Evolutionary conservation across 2,113 vertebrate genomes (phyloP), one percentile per base, ranked within the genome.

Genomic region (Climacteris rufus): DNA sequence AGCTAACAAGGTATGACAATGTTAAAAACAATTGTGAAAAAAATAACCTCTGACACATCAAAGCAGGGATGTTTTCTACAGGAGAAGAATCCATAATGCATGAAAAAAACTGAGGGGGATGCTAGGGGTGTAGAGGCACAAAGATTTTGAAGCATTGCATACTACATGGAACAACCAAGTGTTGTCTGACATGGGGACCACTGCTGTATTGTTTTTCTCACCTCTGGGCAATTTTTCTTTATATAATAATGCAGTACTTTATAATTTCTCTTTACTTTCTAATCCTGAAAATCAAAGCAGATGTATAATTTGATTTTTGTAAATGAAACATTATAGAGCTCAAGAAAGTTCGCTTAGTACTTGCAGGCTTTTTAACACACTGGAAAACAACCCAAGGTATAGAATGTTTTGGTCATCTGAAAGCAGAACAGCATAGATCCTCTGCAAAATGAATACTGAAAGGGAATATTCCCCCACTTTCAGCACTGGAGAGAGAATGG

Each of bases 61-160:
- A 96, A 96, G 77, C 31, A 91, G 49, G 42, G 66, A 59, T 66
- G 45, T 87, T 96, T 97, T 91, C 56, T 18, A 76, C 42, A 69
- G 75, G n/a, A 77, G 27, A 72, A 90, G 80, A 91, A 90, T 90
- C 71, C 49, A 52, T 88, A 87, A 82, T 93, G 39, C 68, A 93
- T 81, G 64, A 23, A 75, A 64, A 89, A 87, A 95, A 30, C 35
- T 66, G 74, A 94, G 81, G 47, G 47, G 28, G 28, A 35, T 81
- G 28, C 52, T n/a, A 35, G 1, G 5, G 28, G 53, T 74, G 33
- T 71, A 24, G n/a, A 42, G n/a, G 35, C 83, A 90, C 49, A 83
- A 87, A 72, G 35, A 72, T 61, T 90, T 20, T 91, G 70, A 90
- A 79, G 42, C 37, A 7, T 3, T 89, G 27, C 9, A 22, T 20